phyloP scores from a whole-genome alignment of 2,888 invertebrate genomes.

The Rhorus exstirpatorius region DNA sequence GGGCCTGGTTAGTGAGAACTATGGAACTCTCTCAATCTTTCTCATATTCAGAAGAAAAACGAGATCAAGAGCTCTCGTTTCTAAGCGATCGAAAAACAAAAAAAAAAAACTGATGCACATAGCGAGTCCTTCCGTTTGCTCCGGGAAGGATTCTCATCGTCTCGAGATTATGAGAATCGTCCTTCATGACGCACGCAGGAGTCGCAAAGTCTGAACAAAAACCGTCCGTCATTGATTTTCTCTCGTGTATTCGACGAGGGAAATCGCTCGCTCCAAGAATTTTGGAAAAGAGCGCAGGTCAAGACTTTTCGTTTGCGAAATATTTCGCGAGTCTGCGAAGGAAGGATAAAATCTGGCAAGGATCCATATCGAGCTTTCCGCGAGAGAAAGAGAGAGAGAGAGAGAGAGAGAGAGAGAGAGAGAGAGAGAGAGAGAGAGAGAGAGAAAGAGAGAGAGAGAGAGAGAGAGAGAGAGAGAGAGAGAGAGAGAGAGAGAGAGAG shows the following conservation, averaged over 20 bases:
- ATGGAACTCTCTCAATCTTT: conserved; percentile 5
- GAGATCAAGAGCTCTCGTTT: conserved; percentile 16
- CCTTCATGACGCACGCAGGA: conserved; percentile 31
- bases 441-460: not conserved
- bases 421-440: not conserved
- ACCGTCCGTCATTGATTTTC: conserved; percentile 39
- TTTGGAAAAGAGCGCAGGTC: conserved; percentile 45
- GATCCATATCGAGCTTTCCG: conserved; percentile 53
- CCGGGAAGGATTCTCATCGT: conserved; percentile 1
- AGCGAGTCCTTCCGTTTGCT: not conserved
- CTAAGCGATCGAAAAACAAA: not conserved
- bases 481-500: not conserved
- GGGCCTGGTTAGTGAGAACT: conserved; percentile 44
- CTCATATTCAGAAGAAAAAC: no score
- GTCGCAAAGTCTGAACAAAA: conserved; percentile 32
- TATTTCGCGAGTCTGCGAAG: conserved; percentile 10
- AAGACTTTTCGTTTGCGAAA: conserved; percentile 28
- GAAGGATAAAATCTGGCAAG: conserved; percentile 45
- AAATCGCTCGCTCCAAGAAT: not conserved
- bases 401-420: not conserved
- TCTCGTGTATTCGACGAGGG: not conserved
- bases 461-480: not conserved
- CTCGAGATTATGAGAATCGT: not conserved
- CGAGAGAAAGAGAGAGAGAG: not conserved
- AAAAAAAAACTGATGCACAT: not conserved